Percentiles rank a stretch among this genome's conserved stretches.
phyloP scores from a whole-genome alignment of 2,113 vertebrate species.

The Stigmatopora nigra region DNA sequence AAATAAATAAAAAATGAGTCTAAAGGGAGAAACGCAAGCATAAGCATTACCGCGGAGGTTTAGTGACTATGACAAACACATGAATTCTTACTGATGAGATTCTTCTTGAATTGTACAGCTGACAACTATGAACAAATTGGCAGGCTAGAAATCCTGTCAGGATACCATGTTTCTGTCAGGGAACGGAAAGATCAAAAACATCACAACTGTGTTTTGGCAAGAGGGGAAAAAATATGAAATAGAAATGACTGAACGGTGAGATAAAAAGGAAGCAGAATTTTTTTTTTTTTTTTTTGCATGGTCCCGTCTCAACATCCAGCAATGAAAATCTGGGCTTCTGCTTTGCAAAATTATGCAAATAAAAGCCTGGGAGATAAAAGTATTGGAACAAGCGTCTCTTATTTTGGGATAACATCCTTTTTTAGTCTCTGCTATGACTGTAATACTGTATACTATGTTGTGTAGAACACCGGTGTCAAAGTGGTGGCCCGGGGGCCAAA shows the following conservation, averaged over 20 bases:
- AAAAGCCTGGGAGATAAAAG: slow-evolving; percentile 9
- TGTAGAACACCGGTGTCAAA: too few species aligned
- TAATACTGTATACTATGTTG: slow-evolving; percentile 49
- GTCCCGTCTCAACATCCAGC: slow-evolving; percentile 4
- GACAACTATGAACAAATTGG: slow-evolving; percentile 24
- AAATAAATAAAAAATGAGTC: slow-evolving; percentile 14
- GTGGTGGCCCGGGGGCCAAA: too few species aligned
- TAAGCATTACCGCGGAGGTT: slow-evolving; percentile 18
- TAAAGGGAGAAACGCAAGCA: background rate
- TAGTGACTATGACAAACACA: slow-evolving; percentile 37
- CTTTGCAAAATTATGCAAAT: slow-evolving; percentile 18
- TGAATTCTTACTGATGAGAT: slow-evolving; percentile 20
- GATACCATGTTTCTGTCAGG: slow-evolving; percentile 14
- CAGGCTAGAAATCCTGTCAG: slow-evolving; percentile 2
- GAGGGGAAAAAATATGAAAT: background rate
- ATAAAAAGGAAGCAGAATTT: background rate
- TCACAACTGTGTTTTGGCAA: slow-evolving; percentile 9
- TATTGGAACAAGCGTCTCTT: slow-evolving; percentile 31
- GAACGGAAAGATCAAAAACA: slow-evolving; percentile 29
- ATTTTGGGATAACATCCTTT: slow-evolving; percentile 43
- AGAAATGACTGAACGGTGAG: background rate
- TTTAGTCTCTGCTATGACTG: slow-evolving; percentile 46
- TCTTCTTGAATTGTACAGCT: slow-evolving; percentile 21
- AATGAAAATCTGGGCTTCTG: background rate
- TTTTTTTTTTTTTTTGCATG: slow-evolving; percentile 1